phyloP scores from a whole-genome alignment of 2,797 vertebrate genomes.

The Coranthus polyacanthus region DNA sequence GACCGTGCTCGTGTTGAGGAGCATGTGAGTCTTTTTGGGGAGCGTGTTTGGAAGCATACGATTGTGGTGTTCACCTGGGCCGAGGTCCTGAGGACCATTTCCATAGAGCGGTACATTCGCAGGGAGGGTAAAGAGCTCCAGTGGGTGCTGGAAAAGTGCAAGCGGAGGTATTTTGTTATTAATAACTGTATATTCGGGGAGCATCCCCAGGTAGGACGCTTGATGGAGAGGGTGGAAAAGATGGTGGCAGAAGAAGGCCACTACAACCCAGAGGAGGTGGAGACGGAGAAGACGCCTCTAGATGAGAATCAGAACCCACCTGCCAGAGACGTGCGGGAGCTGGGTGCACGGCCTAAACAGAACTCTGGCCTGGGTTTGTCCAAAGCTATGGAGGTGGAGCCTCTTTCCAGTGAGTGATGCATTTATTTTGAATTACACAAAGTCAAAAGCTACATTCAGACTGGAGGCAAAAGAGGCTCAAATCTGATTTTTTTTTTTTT shows the following conservation, averaged over 20 bases:
- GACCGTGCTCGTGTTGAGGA: slow-evolving; percentile 84
- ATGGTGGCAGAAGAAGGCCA: slow-evolving; percentile 81
- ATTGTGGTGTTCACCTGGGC: slow-evolving; percentile 88
- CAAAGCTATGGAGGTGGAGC: slow-evolving; percentile 60
- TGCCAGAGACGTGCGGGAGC: slow-evolving; percentile 63
- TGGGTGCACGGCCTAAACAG: slow-evolving; percentile 83
- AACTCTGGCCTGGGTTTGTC: slow-evolving; percentile 70
- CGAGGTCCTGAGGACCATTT: slow-evolving; percentile 77
- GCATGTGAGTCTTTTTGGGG: slow-evolving; percentile 83
- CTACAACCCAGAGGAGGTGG: slow-evolving; percentile 63
- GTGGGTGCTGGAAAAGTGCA: slow-evolving; percentile 85
- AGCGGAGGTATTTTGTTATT: slow-evolving; percentile 83
- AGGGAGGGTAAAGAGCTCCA: slow-evolving; percentile 84
- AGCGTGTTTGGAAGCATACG: slow-evolving; percentile 82
- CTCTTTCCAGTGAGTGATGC: slow-evolving; percentile 73
- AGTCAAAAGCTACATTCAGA: neutral
- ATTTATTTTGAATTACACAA: neutral
- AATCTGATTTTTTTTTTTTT: too few relatives aligned
- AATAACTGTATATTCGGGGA: slow-evolving; percentile 85
- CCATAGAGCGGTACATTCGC: slow-evolving; percentile 86
- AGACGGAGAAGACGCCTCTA: slow-evolving; percentile 56
- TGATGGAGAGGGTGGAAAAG: slow-evolving; percentile 84
- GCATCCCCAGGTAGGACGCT: slow-evolving; percentile 77
- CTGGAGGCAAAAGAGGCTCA: too few relatives aligned
- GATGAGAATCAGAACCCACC: slow-evolving; percentile 68